Percentiles rank a stretch among this genome's conserved stretches.
These are phyloP conservation scores for Eudasyphora cyanicolor DNA, from an alignment of 2,888 invertebrate species.

Conservation along the genomic window DNA sequence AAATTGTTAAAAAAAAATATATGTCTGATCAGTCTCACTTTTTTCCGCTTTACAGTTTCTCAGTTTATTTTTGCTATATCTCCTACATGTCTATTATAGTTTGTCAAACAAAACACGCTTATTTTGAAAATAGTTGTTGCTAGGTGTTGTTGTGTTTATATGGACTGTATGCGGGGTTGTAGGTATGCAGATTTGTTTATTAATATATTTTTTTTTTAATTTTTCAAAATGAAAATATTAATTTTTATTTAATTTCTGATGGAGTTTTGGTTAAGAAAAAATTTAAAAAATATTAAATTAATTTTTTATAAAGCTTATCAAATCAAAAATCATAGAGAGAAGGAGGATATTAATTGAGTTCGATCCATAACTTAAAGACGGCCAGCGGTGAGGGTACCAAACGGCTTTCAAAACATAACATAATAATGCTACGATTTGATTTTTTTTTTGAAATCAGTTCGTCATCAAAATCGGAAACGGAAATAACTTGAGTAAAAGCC, in stretches of 20 bases:
- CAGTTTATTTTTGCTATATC: no score
- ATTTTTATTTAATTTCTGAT: background rate
- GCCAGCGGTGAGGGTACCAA: background rate
- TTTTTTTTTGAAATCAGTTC: slow-evolving; percentile 7
- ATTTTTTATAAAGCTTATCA: no score
- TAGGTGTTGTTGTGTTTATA: no score
- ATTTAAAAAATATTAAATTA: background rate
- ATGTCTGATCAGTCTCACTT: no score
- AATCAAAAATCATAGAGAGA: background rate
- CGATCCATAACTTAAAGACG: slow-evolving; percentile 55
- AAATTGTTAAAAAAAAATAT: no score
- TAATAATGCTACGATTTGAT: background rate
- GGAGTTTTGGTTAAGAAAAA: background rate
- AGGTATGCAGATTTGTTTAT: no score
- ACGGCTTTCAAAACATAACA: slow-evolving; percentile 9
- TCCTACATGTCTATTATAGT: no score
- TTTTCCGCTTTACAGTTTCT: no score
- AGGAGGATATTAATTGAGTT: slow-evolving; percentile 30
- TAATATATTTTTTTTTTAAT: background rate
- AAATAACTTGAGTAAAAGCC: slow-evolving; percentile 22
- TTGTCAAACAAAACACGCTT: no score
- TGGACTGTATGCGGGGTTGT: no score
- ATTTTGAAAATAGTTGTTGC: no score
- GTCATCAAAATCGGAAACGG: slow-evolving; percentile 10
- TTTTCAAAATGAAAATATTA: background rate